Base-by-base conservation (phyloP, 2,797 vertebrate species). In the Pygocentrus nattereri region DNA sequence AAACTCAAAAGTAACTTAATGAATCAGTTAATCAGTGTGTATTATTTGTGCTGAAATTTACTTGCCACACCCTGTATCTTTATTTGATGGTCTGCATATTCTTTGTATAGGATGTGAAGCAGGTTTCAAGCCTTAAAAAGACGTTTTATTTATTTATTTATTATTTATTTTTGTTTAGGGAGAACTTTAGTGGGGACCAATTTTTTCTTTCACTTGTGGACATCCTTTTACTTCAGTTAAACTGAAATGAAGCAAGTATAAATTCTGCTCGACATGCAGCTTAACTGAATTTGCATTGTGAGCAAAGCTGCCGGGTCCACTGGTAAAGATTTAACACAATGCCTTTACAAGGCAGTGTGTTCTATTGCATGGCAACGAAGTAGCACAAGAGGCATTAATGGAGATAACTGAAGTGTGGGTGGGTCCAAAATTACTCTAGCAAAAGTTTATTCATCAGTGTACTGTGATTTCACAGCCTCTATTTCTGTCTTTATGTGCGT, bases 401-500 rank as follows among this genome's bases (percentile, higher is more conserved):
- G 4, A 61, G 54, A 34, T 71, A 31, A 71, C 19, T 58, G 50
- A 47, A 67, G 75, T 73, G 75, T 78, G 54, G 82, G 64, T 54
- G 76, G 67, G 64, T 79, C 70, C 76, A 69, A 52, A 70, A 83
- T 83, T 75, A 79, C 52, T 54, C 64, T 61, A 47, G 41, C 41
- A 70, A 75, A 67, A 69, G 41, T 76, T 76, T 62, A 30, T 74
- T 56, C 54, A 50, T 74, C 76, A 74, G 44, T 74, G 52, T 44
- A 41, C 62, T 69, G 81, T 74, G 38, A 61, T 34, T 74, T 59
- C 31, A 74, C 41, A 49, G n/a, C 10, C 56, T 68, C 27, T 81
- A 78, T 78, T 79, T 79, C 23, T 41, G 62, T 79, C 30, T 78
- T 71, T 58, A 61, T 70, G 47, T 74, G 76, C 52, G 25, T 58